Base-by-base conservation (phyloP, 2,797 vertebrate species). In the Champsocephalus esox region DNA sequence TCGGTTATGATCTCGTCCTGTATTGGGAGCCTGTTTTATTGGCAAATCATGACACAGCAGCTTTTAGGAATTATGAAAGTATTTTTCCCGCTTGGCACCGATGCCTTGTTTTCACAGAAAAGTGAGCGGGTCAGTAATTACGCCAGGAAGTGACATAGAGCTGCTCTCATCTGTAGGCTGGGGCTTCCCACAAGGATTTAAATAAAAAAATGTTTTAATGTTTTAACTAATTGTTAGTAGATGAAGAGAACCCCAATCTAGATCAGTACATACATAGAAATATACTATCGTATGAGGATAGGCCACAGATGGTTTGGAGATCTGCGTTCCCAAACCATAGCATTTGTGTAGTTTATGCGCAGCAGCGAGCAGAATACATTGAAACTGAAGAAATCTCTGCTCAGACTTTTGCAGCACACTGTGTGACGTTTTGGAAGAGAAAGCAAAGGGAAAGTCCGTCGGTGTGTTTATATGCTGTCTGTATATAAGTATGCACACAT, bases 401-500 rank as follows among this genome's bases (percentile, higher is more conserved):
- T 54, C 44, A 52, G 2, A 24, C 43, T 43, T 48, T 51, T 49
- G 7, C 13, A 12, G 43, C 8, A 1, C 73, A 14, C 41, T 13
- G 12, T 61, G 57, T 52, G 75, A 73, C 77, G 70, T 75, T 61
- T 49, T 1, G 3, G 19, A 13, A 38, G 64, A 49, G 16, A 54
- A 67, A 65, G 59, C 61, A 69, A 61, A 83, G 14, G 59, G 57
- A 51, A 28, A 57, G 41, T 16, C 34, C 8, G 60, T 45, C 14
- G 57, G 44, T 63, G 44, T 63, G 61, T 76, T 54, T 54, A 34
- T 34, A 21, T 52, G 21, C 8, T 6, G 5, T 67, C 19, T 66
- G 54, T 67, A 38, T 32, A 52, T 58, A 61, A 52, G 21, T 49
- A 52, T 73, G 32, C 73, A 66, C 63, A 80, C 70, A 70, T 60